Evolutionary conservation across 2,113 vertebrate species (phyloP).

Genomic region (Rhynchomys soricoides): DNA sequence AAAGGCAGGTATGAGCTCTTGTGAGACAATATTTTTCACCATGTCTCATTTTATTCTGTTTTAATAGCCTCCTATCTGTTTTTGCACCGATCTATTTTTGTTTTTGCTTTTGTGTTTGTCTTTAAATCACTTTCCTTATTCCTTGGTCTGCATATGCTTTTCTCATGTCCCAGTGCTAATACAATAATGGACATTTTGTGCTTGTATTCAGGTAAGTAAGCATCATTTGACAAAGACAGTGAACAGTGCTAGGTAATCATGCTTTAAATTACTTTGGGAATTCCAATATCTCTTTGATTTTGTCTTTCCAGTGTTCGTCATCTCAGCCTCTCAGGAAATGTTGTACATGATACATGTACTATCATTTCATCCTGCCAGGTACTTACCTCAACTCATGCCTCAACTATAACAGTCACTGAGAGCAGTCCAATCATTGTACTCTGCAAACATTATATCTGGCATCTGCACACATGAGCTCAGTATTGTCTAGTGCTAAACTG

Average conservation of each 20-base stretch:
- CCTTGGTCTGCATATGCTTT: too few species aligned
- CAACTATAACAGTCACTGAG: neutral
- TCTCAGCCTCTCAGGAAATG: too few species aligned
- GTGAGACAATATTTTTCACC: neutral
- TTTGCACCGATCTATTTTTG: neutral
- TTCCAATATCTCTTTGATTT: neutral
- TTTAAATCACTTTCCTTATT: neutral
- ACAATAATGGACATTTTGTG: neutral
- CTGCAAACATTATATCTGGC: neutral
- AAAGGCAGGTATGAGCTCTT: neutral
- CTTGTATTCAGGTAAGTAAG: rapidly evolving
- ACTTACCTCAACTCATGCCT: neutral
- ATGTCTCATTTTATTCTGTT: neutral
- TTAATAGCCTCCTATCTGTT: too few species aligned
- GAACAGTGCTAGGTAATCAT: neutral
- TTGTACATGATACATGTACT: neutral
- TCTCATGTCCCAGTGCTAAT: neutral
- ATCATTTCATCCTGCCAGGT: neutral
- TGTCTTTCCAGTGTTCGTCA: neutral
- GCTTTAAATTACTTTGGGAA: neutral
- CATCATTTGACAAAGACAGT: neutral
- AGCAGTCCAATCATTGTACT: neutral
- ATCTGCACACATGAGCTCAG: neutral
- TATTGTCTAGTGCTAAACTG: neutral
- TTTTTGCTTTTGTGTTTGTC: too few species aligned